Evolutionary conservation across 2,797 vertebrate genomes (phyloP), one percentile per base, ranked within the genome.

Genomic region (Clarias laeviceps): DNA sequence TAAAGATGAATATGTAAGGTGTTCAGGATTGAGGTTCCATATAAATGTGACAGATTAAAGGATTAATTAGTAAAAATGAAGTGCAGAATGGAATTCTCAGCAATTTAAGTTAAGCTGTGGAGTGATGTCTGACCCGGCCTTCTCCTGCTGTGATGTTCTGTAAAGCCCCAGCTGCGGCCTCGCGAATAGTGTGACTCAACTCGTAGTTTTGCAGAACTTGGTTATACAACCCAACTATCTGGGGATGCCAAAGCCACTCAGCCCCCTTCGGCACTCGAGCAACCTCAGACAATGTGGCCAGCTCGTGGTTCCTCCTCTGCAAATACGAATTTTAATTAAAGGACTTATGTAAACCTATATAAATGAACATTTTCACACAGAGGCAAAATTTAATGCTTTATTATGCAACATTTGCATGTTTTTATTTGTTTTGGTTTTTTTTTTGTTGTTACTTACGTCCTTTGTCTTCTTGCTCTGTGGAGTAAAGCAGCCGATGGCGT

Each of bases 181-280:
- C 98, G 0, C 96, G 96, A 0, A 96, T 97, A 84, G 96, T 94
- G 27, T 93, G 90, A 91, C 95, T 97, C 82, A 94, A 91, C 83
- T 96, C 94, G 0, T 94, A 96, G 91, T 94, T 95, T 91, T 97
- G 97, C 85, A 99, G 94, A 77, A 99, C 93, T 1, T 89, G 88
- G 89, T 96, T 98, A 91, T 99, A 99, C 54, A 98, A 89, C 7
- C 89, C 93, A 84, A 99, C 94, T 0, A 97, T 95, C 88, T 97
- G 95, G 0, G 98, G 98, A 90, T 98, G 98, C 98, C 98, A 99
- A 68, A 99, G 94, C 97, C 97, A 98, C 93, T 99, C 98, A 0
- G 96, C 94, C 22, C 97, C 98, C 86, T 95, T 96, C 17, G 98
- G 98, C 85, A 96, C 95, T 82, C 95, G 95, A 15, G 97, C 96